Conservation (phyloP, 1,140 invertebrate genomes). For the Drosophila leontia region DNA sequence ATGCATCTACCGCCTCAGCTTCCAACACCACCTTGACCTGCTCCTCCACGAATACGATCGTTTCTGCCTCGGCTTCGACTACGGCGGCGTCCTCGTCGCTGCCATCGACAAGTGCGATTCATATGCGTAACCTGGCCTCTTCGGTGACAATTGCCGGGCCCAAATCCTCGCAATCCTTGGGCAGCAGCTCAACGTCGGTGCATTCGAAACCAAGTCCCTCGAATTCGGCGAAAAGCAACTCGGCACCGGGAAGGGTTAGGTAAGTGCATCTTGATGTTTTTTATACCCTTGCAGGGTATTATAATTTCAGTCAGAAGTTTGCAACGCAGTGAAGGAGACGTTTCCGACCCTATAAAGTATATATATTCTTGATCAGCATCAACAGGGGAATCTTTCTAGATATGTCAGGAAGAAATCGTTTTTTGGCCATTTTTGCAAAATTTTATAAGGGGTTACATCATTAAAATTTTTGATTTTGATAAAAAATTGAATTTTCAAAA, state of each 20-base stretch:
- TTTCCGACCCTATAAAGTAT: too few species aligned
- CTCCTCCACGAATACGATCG: conserved; percentile 76
- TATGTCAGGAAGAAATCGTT: too few species aligned
- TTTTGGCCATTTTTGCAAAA: too few species aligned
- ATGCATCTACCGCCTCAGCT: conserved; percentile 53
- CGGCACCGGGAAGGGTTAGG: conserved; percentile 82
- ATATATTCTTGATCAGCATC: too few species aligned
- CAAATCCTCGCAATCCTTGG: conserved; percentile 85
- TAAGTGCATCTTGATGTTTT: conserved; percentile 5
- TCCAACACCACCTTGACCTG: conserved; percentile 61
- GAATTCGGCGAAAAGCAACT: conserved; percentile 84
- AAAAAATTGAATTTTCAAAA: too few species aligned
- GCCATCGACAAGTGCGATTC: conserved; percentile 84
- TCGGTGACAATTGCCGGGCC: conserved; percentile 88
- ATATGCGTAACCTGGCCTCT: conserved; percentile 90
- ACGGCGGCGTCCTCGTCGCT: conserved; percentile 82
- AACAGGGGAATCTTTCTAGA: too few species aligned
- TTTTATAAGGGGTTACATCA: too few species aligned
- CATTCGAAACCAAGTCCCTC: conserved; percentile 84
- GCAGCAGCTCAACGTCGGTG: conserved; percentile 84
- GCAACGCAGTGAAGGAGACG: too few species aligned
- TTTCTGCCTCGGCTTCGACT: conserved; percentile 66
- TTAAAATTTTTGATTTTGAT: too few species aligned
- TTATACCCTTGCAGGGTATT: too few species aligned
- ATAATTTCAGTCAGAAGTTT: too few species aligned